phyloP scores from a whole-genome alignment of 2,113 vertebrate species.

The Pollimyrus isidori region DNA sequence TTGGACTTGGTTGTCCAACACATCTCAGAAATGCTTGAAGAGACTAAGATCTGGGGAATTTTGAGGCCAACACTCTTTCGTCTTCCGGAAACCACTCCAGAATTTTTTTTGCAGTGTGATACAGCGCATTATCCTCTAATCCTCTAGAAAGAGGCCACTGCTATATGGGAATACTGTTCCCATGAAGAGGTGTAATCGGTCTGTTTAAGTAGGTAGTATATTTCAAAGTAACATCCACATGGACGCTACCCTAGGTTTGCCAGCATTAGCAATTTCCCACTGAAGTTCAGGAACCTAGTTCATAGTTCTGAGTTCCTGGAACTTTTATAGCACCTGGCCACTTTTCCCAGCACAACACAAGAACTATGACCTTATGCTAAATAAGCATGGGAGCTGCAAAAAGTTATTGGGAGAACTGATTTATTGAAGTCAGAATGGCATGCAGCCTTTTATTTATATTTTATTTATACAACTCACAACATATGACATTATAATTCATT shows the following conservation, averaged over 20 bases:
- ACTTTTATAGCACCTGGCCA: not conserved
- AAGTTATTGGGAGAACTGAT: not conserved
- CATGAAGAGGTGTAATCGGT: not conserved
- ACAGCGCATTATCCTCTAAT: not conserved
- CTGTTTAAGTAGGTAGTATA: not conserved
- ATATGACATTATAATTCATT: too few relatives aligned
- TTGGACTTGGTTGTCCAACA: not conserved
- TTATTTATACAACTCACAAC: too few relatives aligned
- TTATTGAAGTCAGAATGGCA: too few relatives aligned
- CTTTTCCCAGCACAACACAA: not conserved
- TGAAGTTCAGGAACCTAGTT: not conserved
- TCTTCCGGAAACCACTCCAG: not conserved
- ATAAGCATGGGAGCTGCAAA: not conserved
- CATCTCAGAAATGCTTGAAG: not conserved
- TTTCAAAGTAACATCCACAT: not conserved
- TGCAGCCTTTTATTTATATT: too few relatives aligned
- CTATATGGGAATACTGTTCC: not conserved
- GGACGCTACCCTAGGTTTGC: not conserved
- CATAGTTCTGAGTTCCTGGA: not conserved
- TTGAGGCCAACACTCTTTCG: not conserved
- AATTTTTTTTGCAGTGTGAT: not conserved
- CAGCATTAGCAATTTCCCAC: not conserved
- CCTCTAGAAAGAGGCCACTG: not conserved
- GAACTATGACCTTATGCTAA: not conserved
- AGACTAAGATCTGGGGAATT: not conserved